Conservation (phyloP, 2,797 vertebrate genomes). For the Setipinna tenuifilis region DNA sequence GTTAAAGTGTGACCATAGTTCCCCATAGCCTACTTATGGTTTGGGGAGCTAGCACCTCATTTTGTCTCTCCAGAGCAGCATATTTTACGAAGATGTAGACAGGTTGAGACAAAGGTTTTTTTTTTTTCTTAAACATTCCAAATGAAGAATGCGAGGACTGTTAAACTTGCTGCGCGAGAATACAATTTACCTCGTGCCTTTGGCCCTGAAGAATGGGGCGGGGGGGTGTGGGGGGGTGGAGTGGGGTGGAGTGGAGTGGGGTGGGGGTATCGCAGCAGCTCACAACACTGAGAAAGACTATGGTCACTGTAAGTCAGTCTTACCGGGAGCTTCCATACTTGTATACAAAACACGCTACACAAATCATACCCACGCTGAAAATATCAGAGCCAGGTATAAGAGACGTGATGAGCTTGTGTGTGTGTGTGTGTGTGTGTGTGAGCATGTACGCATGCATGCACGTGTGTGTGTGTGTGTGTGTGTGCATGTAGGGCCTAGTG, state of each 20-base stretch:
- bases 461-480: conserved; percentile 46
- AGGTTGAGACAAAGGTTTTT: conserved; percentile 78
- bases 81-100: conserved; percentile 72
- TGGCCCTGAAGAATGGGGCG: conserved; percentile 35
- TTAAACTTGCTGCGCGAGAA: conserved; percentile 67
- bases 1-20: conserved; percentile 3
- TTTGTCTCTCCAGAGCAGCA: conserved; percentile 49
- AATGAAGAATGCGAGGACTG: conserved; percentile 73
- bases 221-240: conserved; percentile 28
- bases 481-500: conserved; percentile 38
- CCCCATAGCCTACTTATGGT: conserved; percentile 31
- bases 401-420: conserved; percentile 23
- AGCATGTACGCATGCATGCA: neutral
- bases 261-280: conserved; percentile 26
- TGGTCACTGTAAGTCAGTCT: conserved; percentile 42
- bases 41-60: conserved; percentile 46
- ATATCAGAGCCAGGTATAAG: conserved; percentile 49
- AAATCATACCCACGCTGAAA: conserved; percentile 49
- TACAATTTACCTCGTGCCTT: conserved; percentile 55
- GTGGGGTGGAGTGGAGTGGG: no score
- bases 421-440: no score
- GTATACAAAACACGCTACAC: conserved; percentile 56
- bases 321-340: conserved; percentile 50
- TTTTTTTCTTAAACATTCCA: conserved; percentile 66
- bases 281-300: conserved; percentile 45